Percentiles rank a stretch among this genome's conserved stretches.
These are phyloP conservation scores for Petroica traversi DNA, from an alignment of 2,113 vertebrate species.

Conservation along the genomic window DNA sequence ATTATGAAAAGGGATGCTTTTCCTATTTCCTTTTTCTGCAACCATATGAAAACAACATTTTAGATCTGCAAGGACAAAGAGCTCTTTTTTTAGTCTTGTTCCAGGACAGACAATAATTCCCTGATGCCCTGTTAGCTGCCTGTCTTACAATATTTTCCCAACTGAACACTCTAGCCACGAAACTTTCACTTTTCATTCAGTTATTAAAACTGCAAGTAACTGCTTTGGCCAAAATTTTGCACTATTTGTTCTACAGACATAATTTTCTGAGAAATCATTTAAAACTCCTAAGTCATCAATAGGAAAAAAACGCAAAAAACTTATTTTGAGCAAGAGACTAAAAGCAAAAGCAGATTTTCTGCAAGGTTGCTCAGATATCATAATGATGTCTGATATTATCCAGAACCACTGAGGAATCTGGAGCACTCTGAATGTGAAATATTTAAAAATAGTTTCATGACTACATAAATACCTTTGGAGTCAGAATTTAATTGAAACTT, in stretches of 20 bases:
- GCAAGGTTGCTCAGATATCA: neutral
- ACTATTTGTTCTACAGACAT: neutral
- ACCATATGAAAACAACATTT: accelerated
- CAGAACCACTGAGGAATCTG: slow-evolving; percentile 36
- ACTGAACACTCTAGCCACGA: neutral
- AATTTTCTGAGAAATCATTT: neutral
- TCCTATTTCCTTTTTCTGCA: neutral
- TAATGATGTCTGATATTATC: slow-evolving; percentile 1
- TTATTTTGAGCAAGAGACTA: neutral
- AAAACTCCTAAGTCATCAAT: neutral
- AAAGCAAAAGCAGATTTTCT: neutral
- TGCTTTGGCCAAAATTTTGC: neutral
- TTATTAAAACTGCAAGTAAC: neutral
- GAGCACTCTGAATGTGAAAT: slow-evolving; percentile 44
- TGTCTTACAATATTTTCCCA: neutral
- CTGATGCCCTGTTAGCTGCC: neutral
- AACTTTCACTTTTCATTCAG: neutral
- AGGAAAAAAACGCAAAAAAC: neutral
- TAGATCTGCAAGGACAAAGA: neutral
- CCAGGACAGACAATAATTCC: neutral
- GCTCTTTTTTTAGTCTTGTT: neutral
- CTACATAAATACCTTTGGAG: slow-evolving; percentile 63
- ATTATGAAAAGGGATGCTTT: neutral
- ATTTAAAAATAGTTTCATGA: slow-evolving; percentile 65
- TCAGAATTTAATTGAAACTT: slow-evolving; percentile 67